Percentiles rank a stretch among this genome's conserved stretches.
These are phyloP conservation scores for Amia ocellicauda DNA, from an alignment of 2,113 vertebrate genomes.

Conservation along the genomic window DNA sequence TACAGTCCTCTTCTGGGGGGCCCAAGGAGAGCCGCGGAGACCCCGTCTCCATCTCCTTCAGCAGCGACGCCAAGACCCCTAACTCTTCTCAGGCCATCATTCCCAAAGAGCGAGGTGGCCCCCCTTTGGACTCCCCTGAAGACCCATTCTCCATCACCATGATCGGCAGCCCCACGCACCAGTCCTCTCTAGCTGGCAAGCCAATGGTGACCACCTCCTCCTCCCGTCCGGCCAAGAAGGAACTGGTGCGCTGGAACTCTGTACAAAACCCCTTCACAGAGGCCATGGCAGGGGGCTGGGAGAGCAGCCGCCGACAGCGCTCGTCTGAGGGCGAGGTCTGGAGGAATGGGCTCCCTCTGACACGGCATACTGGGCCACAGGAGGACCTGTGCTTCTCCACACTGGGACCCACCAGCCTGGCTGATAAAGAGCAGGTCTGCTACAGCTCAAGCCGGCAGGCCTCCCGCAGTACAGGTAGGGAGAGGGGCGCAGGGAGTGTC, in stretches of 20 bases:
- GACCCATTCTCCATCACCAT: constrained; percentile 71
- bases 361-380: constrained; percentile 64
- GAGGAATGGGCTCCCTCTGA: constrained; percentile 61
- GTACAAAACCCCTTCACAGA: constrained; percentile 68
- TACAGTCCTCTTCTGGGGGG: no score
- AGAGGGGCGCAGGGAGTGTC: no score
- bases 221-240: constrained; percentile 53
- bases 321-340: constrained; percentile 51
- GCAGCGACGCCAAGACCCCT: constrained; percentile 45
- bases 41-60: constrained; percentile 43
- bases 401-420: background rate
- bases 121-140: constrained; percentile 51
- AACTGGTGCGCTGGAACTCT: constrained; percentile 61
- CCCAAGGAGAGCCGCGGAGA: constrained; percentile 41
- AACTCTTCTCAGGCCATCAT: constrained; percentile 38
- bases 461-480: constrained; percentile 22
- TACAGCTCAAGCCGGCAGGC: constrained; percentile 49
- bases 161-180: constrained; percentile 72
- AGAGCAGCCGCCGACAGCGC: constrained; percentile 42
- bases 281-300: background rate
- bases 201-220: constrained; percentile 26
- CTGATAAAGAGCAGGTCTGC: constrained; percentile 68
- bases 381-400: constrained; percentile 67
- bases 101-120: constrained; percentile 56
- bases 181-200: constrained; percentile 45